Base-by-base conservation (phyloP, 2,888 invertebrate genomes). In the Thereva unica region DNA sequence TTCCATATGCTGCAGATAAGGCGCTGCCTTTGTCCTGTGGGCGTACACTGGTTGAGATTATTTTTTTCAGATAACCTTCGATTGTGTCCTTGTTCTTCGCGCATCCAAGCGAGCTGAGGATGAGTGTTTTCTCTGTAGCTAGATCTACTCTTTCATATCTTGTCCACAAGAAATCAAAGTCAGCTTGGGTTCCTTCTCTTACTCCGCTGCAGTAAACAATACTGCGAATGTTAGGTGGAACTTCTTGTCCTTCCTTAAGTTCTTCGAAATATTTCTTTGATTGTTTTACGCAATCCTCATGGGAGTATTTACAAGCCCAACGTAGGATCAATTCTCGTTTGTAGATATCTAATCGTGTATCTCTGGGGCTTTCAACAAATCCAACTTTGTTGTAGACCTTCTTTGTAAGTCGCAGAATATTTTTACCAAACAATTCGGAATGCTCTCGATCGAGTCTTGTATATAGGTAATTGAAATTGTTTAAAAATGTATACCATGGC, bases 121-220 rank as follows among this genome's bases (percentile, higher is more conserved):
- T 82, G 6, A 85, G 77, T 4, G 85, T 84, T 76, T 89, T 86
- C 78, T 93, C 92, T 0, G 88, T 85, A 47, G 89, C 88, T 1
- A 89, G 84, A 42, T 85, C 84, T 59, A 86, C 84, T 0, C 72
- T 75, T 59, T 78, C 74, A 45, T 87, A 92, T 69, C 86, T 84
- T 0, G 82, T 71, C 85, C 88, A 90, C 34, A 91, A 78, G 72
- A 82, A 85, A 1, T 86, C 74, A 85, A 90, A 94, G 69, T 90
- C 87, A 0, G 76, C 76, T n/a, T 76, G 73, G 0, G 80, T 81
- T 0, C 90, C 91, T 40, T 85, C 77, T n/a, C 86, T 84, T 6
- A 94, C 82, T 1, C 85, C 91, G 23, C 85, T 86, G 76, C 93
- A 93, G 79, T 92, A 93, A 0, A 93, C 89, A 59, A 86, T 84